Percentiles rank a stretch among this genome's conserved stretches.
These are phyloP conservation scores for Trachythela sp. DNA, from an alignment of 64 coral and sea anemone species.

Conservation along the genomic window DNA sequence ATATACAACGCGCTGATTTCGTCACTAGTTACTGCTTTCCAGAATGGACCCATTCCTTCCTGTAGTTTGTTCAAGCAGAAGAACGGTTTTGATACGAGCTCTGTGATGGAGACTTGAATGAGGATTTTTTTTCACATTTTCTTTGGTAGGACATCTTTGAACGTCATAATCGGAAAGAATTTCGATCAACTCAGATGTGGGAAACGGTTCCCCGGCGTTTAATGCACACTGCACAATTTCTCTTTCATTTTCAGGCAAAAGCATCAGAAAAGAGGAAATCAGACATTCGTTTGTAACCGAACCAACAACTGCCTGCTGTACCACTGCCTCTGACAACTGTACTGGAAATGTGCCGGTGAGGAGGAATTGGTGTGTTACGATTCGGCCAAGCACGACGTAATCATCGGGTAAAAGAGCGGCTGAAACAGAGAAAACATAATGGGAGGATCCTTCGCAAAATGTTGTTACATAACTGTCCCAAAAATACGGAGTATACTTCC, in stretches of 20 bases:
- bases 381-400: too few species aligned
- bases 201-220: slow-evolving; percentile 5
- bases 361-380: slow-evolving; percentile 47
- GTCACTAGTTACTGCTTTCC: not conserved
- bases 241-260: slow-evolving; percentile 45
- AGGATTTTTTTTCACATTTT: slow-evolving; percentile 17
- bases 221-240: slow-evolving; percentile 17
- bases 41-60: slow-evolving; percentile 33
- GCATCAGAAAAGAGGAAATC: slow-evolving; percentile 25
- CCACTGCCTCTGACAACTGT: slow-evolving; percentile 29
- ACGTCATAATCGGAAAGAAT: slow-evolving; percentile 24
- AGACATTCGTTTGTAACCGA: slow-evolving; percentile 32
- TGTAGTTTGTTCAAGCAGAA: slow-evolving; percentile 7
- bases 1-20: slow-evolving; percentile 11
- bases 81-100: slow-evolving; percentile 29
- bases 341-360: slow-evolving; percentile 52
- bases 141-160: not conserved
- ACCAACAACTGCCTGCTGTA: slow-evolving; percentile 45
- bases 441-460: slow-evolving; percentile 43
- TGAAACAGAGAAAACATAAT: slow-evolving; percentile 11
- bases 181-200: slow-evolving; percentile 25
- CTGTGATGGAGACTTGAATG: slow-evolving; percentile 17
- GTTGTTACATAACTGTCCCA: slow-evolving; percentile 31
- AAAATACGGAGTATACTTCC: too few species aligned
- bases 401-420: slow-evolving; percentile 13